Conservation (phyloP, 2,113 vertebrate species). For the Narcine bancroftii region DNA sequence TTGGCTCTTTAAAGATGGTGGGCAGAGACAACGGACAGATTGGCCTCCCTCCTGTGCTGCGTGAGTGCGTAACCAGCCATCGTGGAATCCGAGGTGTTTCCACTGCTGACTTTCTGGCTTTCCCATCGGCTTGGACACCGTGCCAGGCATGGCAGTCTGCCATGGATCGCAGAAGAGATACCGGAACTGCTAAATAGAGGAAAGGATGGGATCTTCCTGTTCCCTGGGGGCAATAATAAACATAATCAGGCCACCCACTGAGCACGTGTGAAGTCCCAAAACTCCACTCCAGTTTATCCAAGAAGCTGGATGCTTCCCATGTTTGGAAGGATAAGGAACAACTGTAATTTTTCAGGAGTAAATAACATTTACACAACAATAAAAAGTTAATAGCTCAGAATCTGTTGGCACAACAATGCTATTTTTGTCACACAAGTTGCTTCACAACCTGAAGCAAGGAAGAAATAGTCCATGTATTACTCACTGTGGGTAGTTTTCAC, state of each 20-base stretch:
- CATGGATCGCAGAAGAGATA: neutral
- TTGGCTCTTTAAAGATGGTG: too few relatives aligned
- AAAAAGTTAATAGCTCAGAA: neutral
- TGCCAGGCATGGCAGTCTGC: neutral
- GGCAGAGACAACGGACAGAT: too few relatives aligned
- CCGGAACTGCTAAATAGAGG: neutral
- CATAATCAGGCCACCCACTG: neutral
- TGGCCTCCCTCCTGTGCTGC: too few relatives aligned
- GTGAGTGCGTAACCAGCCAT: neutral
- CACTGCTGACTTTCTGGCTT: neutral
- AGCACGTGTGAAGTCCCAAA: neutral
- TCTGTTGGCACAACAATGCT: neutral
- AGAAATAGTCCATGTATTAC: neutral
- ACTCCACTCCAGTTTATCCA: neutral
- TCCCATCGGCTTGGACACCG: neutral
- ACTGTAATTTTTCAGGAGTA: neutral
- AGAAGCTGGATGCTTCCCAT: neutral
- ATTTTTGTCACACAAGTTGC: neutral
- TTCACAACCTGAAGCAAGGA: neutral
- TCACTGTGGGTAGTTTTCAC: neutral
- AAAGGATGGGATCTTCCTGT: neutral
- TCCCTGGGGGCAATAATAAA: neutral
- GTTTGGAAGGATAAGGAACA: neutral
- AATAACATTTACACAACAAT: neutral
- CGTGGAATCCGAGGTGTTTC: neutral